Conservation (phyloP, 2,113 vertebrate genomes). For the Boleophthalmus pectinirostris region DNA sequence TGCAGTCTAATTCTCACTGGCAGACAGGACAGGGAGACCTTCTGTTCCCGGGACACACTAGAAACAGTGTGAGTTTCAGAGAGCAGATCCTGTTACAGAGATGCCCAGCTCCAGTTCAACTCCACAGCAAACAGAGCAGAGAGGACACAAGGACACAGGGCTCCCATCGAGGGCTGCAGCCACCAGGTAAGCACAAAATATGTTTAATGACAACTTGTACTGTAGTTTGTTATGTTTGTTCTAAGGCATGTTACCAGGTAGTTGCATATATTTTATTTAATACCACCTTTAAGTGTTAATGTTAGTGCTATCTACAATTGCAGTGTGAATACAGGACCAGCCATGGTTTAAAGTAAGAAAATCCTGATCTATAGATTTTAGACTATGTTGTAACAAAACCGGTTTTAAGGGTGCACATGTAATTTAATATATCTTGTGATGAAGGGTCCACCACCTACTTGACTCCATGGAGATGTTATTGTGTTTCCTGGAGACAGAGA, state of each 20-base stretch:
- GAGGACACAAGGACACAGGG: slow-evolving; percentile 13
- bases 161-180: slow-evolving; percentile 22
- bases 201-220: not conserved
- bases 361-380: not conserved
- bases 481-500: no score
- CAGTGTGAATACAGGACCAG: no score
- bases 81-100: slow-evolving; percentile 59
- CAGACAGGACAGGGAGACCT: slow-evolving; percentile 9
- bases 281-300: not conserved
- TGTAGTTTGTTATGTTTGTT: not conserved
- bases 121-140: slow-evolving; percentile 33
- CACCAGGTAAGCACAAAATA: slow-evolving; percentile 26
- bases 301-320: no score
- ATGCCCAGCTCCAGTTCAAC: slow-evolving; percentile 34
- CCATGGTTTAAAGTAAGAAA: not conserved
- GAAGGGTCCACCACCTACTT: no score
- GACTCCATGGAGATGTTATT: no score
- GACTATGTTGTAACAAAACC: not conserved
- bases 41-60: slow-evolving; percentile 15
- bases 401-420: no score
- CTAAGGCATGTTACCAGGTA: no score
- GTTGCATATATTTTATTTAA: not conserved
- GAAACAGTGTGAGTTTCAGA: slow-evolving; percentile 59
- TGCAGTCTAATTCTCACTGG: not conserved
- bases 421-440: no score